These are phyloP conservation scores for Aegithalos caudatus DNA, from an alignment of 2,113 vertebrate genomes.

Conservation along the genomic window DNA sequence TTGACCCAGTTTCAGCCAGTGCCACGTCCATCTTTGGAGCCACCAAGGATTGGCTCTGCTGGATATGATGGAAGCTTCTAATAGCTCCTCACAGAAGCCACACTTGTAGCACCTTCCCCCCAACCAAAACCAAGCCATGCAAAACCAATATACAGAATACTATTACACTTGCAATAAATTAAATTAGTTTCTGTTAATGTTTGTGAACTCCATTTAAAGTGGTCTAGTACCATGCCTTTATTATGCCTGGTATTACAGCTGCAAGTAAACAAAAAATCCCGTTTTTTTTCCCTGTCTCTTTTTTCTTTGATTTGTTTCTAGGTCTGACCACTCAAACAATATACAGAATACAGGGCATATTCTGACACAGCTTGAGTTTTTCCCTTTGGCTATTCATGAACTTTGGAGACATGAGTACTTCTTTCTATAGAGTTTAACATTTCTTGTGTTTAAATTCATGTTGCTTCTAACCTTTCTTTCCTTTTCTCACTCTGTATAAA, in stretches of 20 bases:
- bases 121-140: background rate
- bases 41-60: background rate
- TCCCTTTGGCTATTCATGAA: background rate
- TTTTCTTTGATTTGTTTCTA: background rate
- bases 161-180: background rate
- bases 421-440: background rate
- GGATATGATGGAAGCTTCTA: background rate
- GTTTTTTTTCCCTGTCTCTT: background rate
- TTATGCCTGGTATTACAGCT: background rate
- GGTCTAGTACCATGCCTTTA: background rate
- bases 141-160: background rate
- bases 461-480: background rate
- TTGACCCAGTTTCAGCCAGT: background rate
- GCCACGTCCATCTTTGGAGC: background rate
- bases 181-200: background rate
- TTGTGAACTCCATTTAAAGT: background rate
- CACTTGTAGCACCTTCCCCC: background rate
- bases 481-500: background rate
- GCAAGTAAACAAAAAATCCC: background rate
- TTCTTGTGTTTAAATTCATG: constrained; percentile 1
- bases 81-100: background rate
- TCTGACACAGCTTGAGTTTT: background rate
- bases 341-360: background rate
- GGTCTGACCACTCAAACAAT: background rate
- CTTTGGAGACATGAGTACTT: background rate